These are phyloP conservation scores for Selene dorsalis DNA, from an alignment of 2,797 vertebrate species.

Conservation along the genomic window DNA sequence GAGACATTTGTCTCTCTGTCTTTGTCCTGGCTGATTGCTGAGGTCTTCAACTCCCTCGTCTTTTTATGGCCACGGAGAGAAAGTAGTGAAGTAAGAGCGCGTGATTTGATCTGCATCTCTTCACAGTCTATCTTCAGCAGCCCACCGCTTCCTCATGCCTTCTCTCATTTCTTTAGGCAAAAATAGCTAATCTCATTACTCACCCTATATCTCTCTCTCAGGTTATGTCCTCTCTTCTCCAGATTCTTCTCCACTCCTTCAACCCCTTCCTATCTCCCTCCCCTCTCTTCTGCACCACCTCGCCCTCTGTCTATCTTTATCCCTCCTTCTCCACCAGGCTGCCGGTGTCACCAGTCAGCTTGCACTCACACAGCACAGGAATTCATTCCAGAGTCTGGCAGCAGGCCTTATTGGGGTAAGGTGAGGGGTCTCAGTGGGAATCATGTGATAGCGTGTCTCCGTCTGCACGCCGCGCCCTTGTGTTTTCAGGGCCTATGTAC, in stretches of 20 bases:
- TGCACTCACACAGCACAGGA: constrained; percentile 52
- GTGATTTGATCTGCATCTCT: constrained; percentile 45
- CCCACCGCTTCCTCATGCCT: constrained; percentile 29
- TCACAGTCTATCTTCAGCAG: constrained; percentile 9
- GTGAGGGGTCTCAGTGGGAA: constrained; percentile 39
- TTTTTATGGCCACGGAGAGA: constrained; percentile 35
- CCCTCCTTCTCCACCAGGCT: constrained; percentile 50
- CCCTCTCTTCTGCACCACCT: constrained; percentile 23
- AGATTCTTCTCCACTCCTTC: constrained; percentile 44
- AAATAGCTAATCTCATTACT: constrained; percentile 50
- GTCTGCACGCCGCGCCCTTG: neutral
- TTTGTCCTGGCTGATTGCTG: neutral
- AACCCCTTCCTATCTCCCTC: neutral
- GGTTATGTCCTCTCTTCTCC: constrained; percentile 23
- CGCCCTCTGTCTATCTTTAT: constrained; percentile 72
- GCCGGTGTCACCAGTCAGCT: constrained; percentile 66
- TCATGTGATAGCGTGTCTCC: constrained; percentile 37
- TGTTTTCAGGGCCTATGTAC: neutral
- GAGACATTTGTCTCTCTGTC: constrained; percentile 6
- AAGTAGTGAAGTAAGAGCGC: constrained; percentile 14
- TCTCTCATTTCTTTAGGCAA: constrained; percentile 30
- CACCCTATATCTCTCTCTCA: constrained; percentile 40
- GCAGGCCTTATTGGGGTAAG: constrained; percentile 71
- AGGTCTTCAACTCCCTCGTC: neutral
- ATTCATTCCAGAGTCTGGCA: constrained; percentile 57